Evolutionary conservation across 2,797 vertebrate genomes (phyloP).

Genomic region (Coluber constrictor): DNA sequence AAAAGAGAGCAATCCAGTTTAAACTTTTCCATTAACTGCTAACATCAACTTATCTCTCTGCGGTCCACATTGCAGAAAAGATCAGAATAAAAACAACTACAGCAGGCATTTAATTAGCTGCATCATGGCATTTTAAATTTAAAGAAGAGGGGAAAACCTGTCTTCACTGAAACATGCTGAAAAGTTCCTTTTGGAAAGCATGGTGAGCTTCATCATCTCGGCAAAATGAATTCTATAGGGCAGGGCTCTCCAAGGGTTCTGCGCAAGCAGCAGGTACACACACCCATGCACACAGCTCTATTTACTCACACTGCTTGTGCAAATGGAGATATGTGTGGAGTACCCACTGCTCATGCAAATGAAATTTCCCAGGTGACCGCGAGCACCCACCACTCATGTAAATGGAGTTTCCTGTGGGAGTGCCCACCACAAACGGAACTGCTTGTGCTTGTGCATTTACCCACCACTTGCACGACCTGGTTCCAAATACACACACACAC

Average conservation of each 20-base stretch:
- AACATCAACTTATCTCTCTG: not conserved
- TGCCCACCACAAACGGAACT: not conserved
- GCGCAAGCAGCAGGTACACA: not conserved
- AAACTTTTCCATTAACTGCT: not conserved
- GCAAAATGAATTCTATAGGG: not conserved
- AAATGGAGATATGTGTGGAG: not conserved
- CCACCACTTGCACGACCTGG: too few relatives aligned
- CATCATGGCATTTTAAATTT: slow-evolving; percentile 6
- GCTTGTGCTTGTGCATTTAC: not conserved
- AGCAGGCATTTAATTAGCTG: slow-evolving; percentile 21
- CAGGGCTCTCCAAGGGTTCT: not conserved
- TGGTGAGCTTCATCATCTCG: not conserved
- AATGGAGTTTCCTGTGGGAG: not conserved
- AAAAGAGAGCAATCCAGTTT: not conserved
- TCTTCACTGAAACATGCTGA: not conserved
- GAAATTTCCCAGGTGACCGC: not conserved
- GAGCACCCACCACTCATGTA: not conserved
- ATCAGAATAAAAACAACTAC: slow-evolving; percentile 2
- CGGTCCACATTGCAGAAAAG: not conserved
- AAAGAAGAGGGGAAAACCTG: not conserved
- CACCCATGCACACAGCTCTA: fast-evolving
- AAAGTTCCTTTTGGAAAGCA: not conserved
- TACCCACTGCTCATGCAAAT: not conserved
- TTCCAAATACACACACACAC: too few relatives aligned
- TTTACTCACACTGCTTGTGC: not conserved